Evolutionary conservation across 2,888 invertebrate species (phyloP).

Genomic region (Quadroppia sp.): DNA sequence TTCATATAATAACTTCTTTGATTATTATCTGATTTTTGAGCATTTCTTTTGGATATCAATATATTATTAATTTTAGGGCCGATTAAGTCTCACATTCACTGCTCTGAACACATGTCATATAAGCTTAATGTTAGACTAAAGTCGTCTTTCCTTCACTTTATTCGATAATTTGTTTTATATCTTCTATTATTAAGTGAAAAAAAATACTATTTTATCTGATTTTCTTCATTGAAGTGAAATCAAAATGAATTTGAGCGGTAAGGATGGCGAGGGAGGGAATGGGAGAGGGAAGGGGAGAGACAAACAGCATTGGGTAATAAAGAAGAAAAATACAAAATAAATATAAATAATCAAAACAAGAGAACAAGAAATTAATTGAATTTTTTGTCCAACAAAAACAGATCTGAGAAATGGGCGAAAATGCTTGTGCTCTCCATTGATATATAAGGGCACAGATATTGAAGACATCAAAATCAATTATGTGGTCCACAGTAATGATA

Average conservation of each 20-base stretch:
- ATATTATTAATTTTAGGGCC: not conserved
- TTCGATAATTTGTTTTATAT: constrained; percentile 9
- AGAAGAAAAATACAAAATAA: not conserved
- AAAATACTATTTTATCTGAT: not conserved
- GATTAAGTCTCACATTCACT: not conserved
- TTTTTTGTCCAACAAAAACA: not conserved
- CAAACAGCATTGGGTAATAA: not conserved
- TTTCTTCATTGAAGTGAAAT: not conserved
- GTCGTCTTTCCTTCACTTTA: not conserved
- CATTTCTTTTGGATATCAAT: not conserved
- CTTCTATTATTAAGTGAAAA: not conserved
- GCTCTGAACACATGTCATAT: not conserved
- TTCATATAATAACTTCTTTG: not conserved
- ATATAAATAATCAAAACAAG: constrained; percentile 3
- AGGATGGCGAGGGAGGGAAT: not conserved
- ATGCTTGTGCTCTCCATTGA: too few species aligned
- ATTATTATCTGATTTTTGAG: not conserved
- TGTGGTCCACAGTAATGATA: not conserved
- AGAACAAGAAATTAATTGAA: not conserved
- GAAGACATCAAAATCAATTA: constrained; percentile 4
- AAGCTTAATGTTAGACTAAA: not conserved
- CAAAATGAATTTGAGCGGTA: not conserved
- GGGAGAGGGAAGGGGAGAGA: not conserved
- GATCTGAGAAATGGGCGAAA: not conserved
- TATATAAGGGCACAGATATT: not conserved